Evolutionary conservation across 2,888 invertebrate genomes (phyloP), one percentile per base, ranked within the genome.

Genomic region (Oxytorus armatus): DNA sequence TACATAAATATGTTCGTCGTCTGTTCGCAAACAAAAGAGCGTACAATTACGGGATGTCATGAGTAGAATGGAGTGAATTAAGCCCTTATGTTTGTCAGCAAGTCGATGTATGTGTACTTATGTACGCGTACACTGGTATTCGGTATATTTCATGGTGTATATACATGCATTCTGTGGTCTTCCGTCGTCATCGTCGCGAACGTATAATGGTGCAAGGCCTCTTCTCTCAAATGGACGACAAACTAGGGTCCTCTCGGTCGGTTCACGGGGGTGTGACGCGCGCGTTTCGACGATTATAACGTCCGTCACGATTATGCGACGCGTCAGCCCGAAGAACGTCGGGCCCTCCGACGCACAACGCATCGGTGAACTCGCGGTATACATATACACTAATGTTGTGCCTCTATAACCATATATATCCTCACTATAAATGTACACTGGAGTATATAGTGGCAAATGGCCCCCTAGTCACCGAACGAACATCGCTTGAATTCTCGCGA

Each of bases 271-370:
- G 87, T 89, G 88, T 88, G 90, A 90, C 90, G 89, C 87, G 87
- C 89, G 89, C 86, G 87, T 89, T 87, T 85, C 86, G 86, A 84
- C 88, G 90, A 90, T 91, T 90, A 90, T 89, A 87, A 86, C 86
- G 90, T 90, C 90, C 88, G 89, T 89, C 89, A 88, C 88, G 89
- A 91, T 90, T 90, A 89, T 86, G 87, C 86, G 87, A 83, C 85
- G 86, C 88, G 90, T 89, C 89, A 85, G 85, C 80, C 85, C 83
- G 85, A 84, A 77, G 85, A 85, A 84, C 83, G 83, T 59, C 63
- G 79, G n/a, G 61, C 69, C 74, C 82, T 74, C 77, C 78, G 82
- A 83, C 79, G 77, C 82, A 82, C 77, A 83, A 83, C 82, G 83
- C 83, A 83, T 83, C 83, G 83, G 81, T 83, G 81, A 76, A 77